Base-by-base conservation (phyloP, 2,797 vertebrate species). In the Halcyon leucocephala region DNA sequence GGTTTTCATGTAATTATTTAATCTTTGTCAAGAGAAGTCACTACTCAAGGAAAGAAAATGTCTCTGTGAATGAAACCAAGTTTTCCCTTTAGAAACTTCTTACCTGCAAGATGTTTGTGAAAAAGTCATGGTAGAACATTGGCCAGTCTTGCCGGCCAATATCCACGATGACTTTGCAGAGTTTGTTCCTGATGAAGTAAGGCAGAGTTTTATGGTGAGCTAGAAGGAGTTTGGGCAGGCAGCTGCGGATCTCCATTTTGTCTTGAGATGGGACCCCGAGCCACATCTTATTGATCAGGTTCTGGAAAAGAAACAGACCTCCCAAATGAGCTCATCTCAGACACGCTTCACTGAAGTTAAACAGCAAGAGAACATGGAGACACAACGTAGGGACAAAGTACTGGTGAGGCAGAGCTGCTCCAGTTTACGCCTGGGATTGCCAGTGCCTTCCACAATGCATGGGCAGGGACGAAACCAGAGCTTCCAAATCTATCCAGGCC, bases 41-140 rank as follows among this genome's bases (percentile, higher is more conserved):
- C 39, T 44, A 8, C 12, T 65, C 16, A 33, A 37, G 16, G 61
- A 65, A 77, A 70, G 3, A 51, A 76, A 48, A 39, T 1, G 1
- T 8, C 26, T n/a, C 49, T 3, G 1, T 25, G 44, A 64, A 49
- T 2, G 21, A 57, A 33, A 9, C 9, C 24, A 44, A 22, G 18
- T n/a, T 29, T 61, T 51, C 25, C 21, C 25, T 62, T 61, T 9
- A 67, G 28, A 44, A 79, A 52, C 10, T 6, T 21, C 94, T 93
- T 87, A 99, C 99, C 99, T 99, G 99, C 95, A 99, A 98, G 62
- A 99, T 99, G 97, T 99, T 99, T 71, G 99, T 99, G 97, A 99
- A 99, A 97, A 99, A 99, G 97, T 99, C 99, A 41, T 99, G 99
- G 98, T 99, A 99, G 97, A 99, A 99, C 99, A 99, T 99, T 0